Base-by-base conservation (phyloP, 2,113 vertebrate species). In the Fulica atra region DNA sequence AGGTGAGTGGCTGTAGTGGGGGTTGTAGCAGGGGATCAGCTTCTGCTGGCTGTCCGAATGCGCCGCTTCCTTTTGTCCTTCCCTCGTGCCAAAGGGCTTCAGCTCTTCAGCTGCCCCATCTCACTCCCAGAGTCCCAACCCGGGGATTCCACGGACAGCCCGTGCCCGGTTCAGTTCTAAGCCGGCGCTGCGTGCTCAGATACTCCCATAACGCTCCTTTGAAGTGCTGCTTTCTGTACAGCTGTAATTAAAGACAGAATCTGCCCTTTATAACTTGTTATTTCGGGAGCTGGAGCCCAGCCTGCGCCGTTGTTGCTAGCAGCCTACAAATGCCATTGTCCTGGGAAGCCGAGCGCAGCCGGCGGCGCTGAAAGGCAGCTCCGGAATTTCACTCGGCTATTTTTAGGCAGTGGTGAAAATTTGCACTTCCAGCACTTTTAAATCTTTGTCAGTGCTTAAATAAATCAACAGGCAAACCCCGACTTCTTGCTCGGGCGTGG, bases 271-370 rank as follows among this genome's bases (percentile, higher is more conserved):
- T 26, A 31, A 14, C 44, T 20, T 12, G 74, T 92, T 97, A 95
- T 97, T 97, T 86, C 0, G 2, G 95, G 94, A 57, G 59, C 92
- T 88, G 88, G 88, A 96, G 92, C 90, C 53, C 0, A 0, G 95
- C 85, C 95, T 31, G 90, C 1, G 6, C 80, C 19, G 84, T 23
- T 95, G 89, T 51, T 29, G 50, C 93, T 92, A 1, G 26, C 68
- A 28, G 95, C 81, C 90, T 61, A 44, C 93, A 53, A 51, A 77
- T 94, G 94, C 94, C 96, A 73, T 93, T 96, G 96, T 96, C 82
- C 94, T 4, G 7, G 71, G 74, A 56, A 60, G 96, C 78, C 0
- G 0, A 81, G 93, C 20, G 10, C 4, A 21, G 90, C 84, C 18
- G 3, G 57, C 1, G 1, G 91, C 1, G 2, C 83, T 84, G 84